Evolutionary conservation across 2,797 vertebrate species (phyloP), one percentile per base, ranked within the genome.

Genomic region (Scleropages formosus): DNA sequence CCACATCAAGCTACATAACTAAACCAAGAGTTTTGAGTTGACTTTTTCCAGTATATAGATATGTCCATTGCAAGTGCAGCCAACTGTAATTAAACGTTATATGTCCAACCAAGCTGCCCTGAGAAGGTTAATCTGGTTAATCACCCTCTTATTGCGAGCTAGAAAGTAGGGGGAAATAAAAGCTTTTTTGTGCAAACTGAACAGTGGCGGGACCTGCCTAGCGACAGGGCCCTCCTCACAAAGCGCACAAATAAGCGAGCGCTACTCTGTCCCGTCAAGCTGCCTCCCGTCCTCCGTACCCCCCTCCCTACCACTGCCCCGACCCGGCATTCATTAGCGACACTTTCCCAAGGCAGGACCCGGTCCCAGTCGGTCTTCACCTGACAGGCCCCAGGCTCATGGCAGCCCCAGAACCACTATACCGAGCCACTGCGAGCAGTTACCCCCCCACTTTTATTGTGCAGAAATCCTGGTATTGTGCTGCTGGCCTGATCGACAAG

Each of bases 321-420:
- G 56, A 3, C 78, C 85, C 80, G 86, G 86, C 81, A 84, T 81
- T 84, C 77, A 31, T 71, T 81, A 78, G 60, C 79, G 79, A 79
- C 81, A 79, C 84, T 92, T 92, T 92, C 91, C 90, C 91, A 92
- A 85, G 87, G 86, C 82, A 83, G 72, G 56, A 70, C 90, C 85
- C 90, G 91, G 89, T 79, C 77, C 81, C 81, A 78, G 22, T 16
- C 16, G 16, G 46, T 79, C 75, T 84, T 85, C 85, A 80, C 84
- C 82, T 84, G 77, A 78, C 78, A 69, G 67, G 64, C 82, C 75
- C 76, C 73, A 63, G 0, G 7, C 24, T 31, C 22, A 18, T 26
- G 20, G 68, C 51, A 39, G 76, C 73, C 85, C 61, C 75, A 76
- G 46, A 20, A 68, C 80, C 77, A 39, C 67, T 80, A 88, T 83